These are phyloP conservation scores for Chiloscyllium plagiosum DNA, from an alignment of 2,113 vertebrate genomes.

Conservation along the genomic window DNA sequence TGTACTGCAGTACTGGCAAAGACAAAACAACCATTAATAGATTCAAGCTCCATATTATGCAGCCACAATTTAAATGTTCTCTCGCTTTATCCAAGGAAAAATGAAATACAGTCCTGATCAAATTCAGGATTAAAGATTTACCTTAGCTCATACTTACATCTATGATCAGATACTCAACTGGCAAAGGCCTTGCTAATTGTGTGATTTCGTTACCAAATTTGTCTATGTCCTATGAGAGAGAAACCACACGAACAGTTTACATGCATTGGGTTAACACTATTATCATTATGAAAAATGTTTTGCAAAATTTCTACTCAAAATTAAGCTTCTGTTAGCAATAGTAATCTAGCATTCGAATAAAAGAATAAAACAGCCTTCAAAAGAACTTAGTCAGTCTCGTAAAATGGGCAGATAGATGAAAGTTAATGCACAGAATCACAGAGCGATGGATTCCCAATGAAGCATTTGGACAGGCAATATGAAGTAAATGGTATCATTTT, in stretches of 20 bases:
- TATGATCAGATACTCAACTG: constrained; percentile 96
- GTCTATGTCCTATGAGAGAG: constrained; percentile 76
- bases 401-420: neutral
- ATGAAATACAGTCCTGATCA: neutral
- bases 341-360: neutral
- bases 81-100: neutral
- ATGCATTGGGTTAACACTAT: neutral
- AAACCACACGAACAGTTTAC: neutral
- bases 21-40: neutral
- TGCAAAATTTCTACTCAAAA: neutral
- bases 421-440: neutral
- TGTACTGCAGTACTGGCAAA: neutral
- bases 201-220: constrained; percentile 98
- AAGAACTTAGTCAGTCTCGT: neutral
- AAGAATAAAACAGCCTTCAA: neutral
- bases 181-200: constrained; percentile 87
- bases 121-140: neutral
- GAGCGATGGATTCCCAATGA: neutral
- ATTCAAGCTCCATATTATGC: neutral
- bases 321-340: neutral
- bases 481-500: neutral
- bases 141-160: constrained; percentile 68
- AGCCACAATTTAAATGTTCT: neutral
- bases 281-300: neutral
- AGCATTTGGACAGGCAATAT: neutral